Evolutionary conservation across 2,113 vertebrate genomes (phyloP).

Genomic region (Catagonus wagneri): DNA sequence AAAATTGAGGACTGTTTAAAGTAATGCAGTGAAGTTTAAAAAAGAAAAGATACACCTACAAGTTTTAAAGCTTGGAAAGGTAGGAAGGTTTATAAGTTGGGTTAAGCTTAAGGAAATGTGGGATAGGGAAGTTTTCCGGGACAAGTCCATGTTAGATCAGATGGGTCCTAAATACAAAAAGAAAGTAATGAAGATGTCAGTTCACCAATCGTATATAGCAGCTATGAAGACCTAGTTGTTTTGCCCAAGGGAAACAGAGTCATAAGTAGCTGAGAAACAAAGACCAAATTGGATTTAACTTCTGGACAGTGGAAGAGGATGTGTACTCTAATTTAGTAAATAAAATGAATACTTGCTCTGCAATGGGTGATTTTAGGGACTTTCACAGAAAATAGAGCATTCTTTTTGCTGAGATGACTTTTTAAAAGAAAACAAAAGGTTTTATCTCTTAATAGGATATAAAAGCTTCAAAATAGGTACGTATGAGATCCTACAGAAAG

Average conservation of each 20-base stretch:
- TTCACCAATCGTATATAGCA: neutral
- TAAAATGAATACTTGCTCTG: neutral
- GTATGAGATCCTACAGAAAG: neutral
- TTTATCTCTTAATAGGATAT: neutral
- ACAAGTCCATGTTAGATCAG: neutral
- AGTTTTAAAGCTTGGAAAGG: neutral
- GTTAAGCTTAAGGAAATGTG: neutral
- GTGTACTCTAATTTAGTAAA: slow-evolving; percentile 6
- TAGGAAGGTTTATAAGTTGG: neutral
- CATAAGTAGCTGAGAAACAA: neutral
- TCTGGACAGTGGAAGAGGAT: neutral
- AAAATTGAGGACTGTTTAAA: slow-evolving; percentile 16
- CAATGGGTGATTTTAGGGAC: neutral
- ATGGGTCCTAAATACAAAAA: neutral
- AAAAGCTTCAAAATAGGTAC: neutral
- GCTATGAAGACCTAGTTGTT: neutral
- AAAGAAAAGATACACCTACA: neutral
- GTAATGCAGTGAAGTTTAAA: neutral
- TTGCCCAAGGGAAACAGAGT: neutral
- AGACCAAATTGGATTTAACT: neutral
- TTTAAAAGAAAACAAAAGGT: neutral
- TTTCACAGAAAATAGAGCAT: neutral
- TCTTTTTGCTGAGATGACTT: neutral
- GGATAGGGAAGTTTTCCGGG: slow-evolving; percentile 2
- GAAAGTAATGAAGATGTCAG: neutral